phyloP scores from a whole-genome alignment of 2,888 invertebrate genomes.

The Teleogryllus oceanicus region DNA sequence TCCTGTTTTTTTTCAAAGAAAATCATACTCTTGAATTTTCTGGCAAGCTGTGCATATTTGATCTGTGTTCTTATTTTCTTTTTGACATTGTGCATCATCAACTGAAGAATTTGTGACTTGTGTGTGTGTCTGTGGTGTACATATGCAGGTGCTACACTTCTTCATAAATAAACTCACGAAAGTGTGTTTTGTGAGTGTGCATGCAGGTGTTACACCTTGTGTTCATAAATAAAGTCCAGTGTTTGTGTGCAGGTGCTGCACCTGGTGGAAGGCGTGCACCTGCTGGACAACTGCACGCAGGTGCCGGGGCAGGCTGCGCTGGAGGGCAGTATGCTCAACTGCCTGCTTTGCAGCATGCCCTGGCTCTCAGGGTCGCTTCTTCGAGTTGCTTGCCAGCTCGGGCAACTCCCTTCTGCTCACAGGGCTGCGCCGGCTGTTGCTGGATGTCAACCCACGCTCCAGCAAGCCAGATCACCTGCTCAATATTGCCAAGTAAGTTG shows the following conservation, averaged over 20 bases:
- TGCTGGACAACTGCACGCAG: constrained; percentile 66
- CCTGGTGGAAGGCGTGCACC: constrained; percentile 67
- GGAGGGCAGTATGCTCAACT: constrained; percentile 66
- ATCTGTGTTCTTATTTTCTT: too few species aligned
- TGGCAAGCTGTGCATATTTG: too few species aligned
- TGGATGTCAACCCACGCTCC: constrained; percentile 73
- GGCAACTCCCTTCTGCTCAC: constrained; percentile 66
- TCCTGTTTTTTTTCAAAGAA: too few species aligned
- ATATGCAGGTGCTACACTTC: too few species aligned
- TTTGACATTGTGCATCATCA: too few species aligned
- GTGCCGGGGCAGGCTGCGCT: constrained; percentile 65
- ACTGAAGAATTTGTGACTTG: too few species aligned
- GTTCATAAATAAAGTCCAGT: neutral
- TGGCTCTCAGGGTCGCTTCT: constrained; percentile 72
- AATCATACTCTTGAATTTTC: too few species aligned
- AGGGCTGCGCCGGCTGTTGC: constrained; percentile 74
- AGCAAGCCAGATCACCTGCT: constrained; percentile 74
- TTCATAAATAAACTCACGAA: too few species aligned
- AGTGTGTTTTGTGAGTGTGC: too few species aligned
- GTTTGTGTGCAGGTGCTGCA: constrained; percentile 52
- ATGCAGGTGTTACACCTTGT: neutral
- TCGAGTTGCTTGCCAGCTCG: constrained; percentile 60
- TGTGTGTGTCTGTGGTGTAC: too few species aligned
- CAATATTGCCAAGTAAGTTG: constrained; percentile 63
- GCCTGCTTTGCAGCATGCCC: constrained; percentile 70